Evolutionary conservation across 2,113 vertebrate genomes (phyloP), one percentile per base, ranked within the genome.

Genomic region (Cricetomys ansorgei): DNA sequence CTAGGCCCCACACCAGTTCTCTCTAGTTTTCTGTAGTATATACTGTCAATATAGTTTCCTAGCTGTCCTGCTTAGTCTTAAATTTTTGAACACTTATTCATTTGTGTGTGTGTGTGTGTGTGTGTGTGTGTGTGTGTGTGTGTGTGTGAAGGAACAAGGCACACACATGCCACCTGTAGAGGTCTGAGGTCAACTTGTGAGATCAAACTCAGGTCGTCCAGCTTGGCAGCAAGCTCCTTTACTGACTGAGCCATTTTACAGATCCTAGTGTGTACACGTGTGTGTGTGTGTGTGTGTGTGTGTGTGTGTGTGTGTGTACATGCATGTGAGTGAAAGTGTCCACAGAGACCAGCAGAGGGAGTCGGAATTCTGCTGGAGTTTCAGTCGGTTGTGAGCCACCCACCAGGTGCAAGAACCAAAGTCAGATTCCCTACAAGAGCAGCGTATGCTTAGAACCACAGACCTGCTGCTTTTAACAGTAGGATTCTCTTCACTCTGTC

Each of bases 241-340:
- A 12, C 43, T 65, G 16, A 85, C 1, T 37, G 25, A 45, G 37
- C 53, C 79, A 81, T 59, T 27, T 62, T 40, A 29, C 1, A 59
- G 6, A 37, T 43, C 57, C 81, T 45, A 27, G 23, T 7, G 16
- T 50, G 43, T 16, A 50, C 37, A 31, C 4, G 17, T 53, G 13
- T 7, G 6, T 37, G 43, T 4, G 29, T 48, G 10, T 6, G 5
- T 25, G 4, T 6, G 3, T 19, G 29, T 9, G 13, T 34, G 45
- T 12, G 27, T 7, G 13, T 50, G 12, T 31, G 0, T 7, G 40
- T 3, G 43, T 5, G 11, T 29, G 43, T 31, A 0, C 1, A 13
- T 65, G 31, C 27, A 13, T 65, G 16, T 1, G 10, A 48, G 17
- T 64, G 5, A 43, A 84, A 64, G 16, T 65, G 29, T 16, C 57